Evolutionary conservation across 2,888 invertebrate genomes (phyloP).

Genomic region (Seladonia tumulorum): DNA sequence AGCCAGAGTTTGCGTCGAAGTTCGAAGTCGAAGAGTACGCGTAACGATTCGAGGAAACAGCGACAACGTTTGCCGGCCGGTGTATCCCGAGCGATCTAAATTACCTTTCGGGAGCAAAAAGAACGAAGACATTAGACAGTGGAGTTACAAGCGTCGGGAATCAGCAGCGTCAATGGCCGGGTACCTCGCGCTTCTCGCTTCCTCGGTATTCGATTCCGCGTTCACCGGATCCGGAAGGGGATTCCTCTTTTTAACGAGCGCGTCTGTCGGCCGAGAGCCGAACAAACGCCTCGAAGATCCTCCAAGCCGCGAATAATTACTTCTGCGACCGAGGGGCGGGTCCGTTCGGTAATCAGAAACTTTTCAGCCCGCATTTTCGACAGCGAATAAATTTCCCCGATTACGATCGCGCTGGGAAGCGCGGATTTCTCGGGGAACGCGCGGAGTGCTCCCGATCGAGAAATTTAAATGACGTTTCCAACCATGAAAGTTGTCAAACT

Average conservation of each 20-base stretch:
- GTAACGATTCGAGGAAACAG: not conserved
- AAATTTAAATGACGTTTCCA: not conserved
- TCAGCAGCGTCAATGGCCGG: not conserved
- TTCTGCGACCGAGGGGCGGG: not conserved
- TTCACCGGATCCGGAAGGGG: not conserved
- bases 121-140: conserved; percentile 6
- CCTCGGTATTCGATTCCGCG: conserved; percentile 46
- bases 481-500: not conserved
- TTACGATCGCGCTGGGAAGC: conserved; percentile 10
- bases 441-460: not conserved
- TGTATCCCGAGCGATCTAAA: conserved; percentile 32
- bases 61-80: not conserved
- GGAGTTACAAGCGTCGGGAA: conserved; percentile 41
- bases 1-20: not conserved
- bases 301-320: conserved; percentile 13
- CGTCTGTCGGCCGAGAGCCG: not conserved
- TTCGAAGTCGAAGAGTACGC: not conserved
- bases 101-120: conserved; percentile 14
- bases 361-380: conserved; percentile 2
- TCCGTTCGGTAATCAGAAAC: conserved; percentile 10
- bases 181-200: conserved; percentile 26
- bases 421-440: not conserved
- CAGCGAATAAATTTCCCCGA: conserved; percentile 32
- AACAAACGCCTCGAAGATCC: not conserved
- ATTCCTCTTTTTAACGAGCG: conserved; percentile 19